Conservation (phyloP, 2,797 vertebrate species). For the Perodicticus potto region DNA sequence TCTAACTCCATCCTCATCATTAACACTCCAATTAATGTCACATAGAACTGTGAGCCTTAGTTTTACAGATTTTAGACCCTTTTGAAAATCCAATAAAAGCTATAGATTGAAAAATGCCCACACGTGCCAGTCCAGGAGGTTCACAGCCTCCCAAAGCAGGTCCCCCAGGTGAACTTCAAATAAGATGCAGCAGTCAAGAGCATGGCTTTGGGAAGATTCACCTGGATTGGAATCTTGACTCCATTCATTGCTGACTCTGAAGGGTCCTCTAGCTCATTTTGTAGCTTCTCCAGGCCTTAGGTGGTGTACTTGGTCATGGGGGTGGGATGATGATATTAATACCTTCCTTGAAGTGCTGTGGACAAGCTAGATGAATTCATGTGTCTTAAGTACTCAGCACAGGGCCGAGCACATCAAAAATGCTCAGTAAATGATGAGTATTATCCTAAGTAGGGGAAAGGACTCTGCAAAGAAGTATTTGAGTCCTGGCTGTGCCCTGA, state of each 20-base stretch:
- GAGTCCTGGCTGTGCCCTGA: background rate
- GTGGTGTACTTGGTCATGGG: fast-evolving
- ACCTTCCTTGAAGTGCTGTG: background rate
- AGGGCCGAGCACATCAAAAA: background rate
- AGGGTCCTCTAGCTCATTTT: background rate
- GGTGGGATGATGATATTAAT: background rate
- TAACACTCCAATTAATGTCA: background rate
- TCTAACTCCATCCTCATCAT: background rate
- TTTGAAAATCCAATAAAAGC: background rate
- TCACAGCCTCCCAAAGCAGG: background rate
- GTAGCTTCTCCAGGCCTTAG: background rate
- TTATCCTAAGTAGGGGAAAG: background rate
- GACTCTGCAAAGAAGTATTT: background rate
- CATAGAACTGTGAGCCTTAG: background rate
- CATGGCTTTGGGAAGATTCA: too few relatives aligned
- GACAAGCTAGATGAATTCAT: too few relatives aligned
- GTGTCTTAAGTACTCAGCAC: background rate
- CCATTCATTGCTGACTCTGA: fast-evolving
- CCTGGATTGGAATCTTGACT: too few relatives aligned
- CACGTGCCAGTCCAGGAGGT: fast-evolving
- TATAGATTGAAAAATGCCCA: background rate
- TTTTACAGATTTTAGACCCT: background rate
- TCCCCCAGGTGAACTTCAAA: background rate
- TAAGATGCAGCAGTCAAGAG: background rate
- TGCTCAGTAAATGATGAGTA: background rate